Evolutionary conservation across 1,140 invertebrate species (phyloP).

Genomic region (Pseudomyrmex pallidus): DNA sequence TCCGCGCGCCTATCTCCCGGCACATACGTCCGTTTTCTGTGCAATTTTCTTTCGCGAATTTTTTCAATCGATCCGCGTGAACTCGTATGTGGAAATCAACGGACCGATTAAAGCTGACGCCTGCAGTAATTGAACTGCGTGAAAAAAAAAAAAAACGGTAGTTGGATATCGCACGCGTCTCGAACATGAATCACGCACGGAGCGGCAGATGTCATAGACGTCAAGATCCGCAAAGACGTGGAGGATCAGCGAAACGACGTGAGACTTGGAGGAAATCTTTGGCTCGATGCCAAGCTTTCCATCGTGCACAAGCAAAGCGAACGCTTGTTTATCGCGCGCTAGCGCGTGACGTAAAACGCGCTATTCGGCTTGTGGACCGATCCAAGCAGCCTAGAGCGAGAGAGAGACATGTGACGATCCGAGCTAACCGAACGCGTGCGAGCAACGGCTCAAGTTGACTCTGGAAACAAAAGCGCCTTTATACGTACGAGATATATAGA

Average conservation of each 20-base stretch:
- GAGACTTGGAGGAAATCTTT: constrained; percentile 57
- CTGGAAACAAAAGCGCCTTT: too few species aligned
- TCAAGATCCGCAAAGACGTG: neutral
- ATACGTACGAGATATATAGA: too few species aligned
- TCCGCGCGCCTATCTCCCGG: neutral
- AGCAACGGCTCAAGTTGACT: too few species aligned
- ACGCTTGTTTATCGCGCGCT: constrained; percentile 77
- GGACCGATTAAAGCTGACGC: too few species aligned
- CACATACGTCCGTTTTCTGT: neutral
- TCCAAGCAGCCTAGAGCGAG: constrained; percentile 1
- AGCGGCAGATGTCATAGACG: too few species aligned
- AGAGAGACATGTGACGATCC: constrained; percentile 66
- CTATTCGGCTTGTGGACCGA: constrained; percentile 66
- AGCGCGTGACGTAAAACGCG: constrained; percentile 71
- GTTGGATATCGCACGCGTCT: too few species aligned
- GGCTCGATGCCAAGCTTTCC: constrained; percentile 67
- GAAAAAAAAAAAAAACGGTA: too few species aligned
- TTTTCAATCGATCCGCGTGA: neutral
- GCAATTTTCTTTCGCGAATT: neutral
- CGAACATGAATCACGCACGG: too few species aligned
- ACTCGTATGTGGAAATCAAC: too few species aligned
- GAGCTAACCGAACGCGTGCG: constrained; percentile 16
- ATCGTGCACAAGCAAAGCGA: constrained; percentile 45
- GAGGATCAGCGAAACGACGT: constrained; percentile 7
- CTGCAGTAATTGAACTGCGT: too few species aligned